phyloP scores from a whole-genome alignment of 2,888 invertebrate species.

The Chironomus tentans region DNA sequence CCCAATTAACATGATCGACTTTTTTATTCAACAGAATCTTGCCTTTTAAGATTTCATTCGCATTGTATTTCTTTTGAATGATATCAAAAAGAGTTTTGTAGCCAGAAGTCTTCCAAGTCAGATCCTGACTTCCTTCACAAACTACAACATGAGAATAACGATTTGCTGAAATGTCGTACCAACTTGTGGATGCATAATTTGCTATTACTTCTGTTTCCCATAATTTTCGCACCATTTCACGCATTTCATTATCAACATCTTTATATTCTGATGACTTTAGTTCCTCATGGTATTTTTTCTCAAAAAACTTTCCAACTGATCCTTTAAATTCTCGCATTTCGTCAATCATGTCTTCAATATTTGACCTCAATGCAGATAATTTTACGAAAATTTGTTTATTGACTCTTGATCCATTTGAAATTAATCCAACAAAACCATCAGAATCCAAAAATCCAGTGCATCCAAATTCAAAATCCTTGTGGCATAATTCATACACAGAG shows the following conservation, averaged over 20 bases:
- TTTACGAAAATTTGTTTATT: background rate
- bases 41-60: slow-evolving; percentile 17
- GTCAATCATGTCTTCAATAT: background rate
- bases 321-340: background rate
- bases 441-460: background rate
- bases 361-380: background rate
- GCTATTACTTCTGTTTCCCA: background rate
- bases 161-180: slow-evolving; percentile 40
- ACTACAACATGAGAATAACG: slow-evolving; percentile 41
- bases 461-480: background rate
- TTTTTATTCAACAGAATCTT: slow-evolving; percentile 29
- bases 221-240: background rate
- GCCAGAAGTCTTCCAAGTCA: slow-evolving; percentile 43
- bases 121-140: slow-evolving; percentile 43
- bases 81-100: slow-evolving; percentile 41
- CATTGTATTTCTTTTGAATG: slow-evolving; percentile 15
- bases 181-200: background rate
- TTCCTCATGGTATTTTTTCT: background rate
- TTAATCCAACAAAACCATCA: slow-evolving; percentile 30
- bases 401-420: background rate
- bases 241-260: background rate
- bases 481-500: background rate
- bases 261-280: background rate
- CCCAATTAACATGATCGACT: slow-evolving; percentile 25
- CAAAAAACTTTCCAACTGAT: background rate